These are phyloP conservation scores for Caenorhabditis macrosperma DNA, from an alignment of 2,888 invertebrate genomes.

Conservation along the genomic window DNA sequence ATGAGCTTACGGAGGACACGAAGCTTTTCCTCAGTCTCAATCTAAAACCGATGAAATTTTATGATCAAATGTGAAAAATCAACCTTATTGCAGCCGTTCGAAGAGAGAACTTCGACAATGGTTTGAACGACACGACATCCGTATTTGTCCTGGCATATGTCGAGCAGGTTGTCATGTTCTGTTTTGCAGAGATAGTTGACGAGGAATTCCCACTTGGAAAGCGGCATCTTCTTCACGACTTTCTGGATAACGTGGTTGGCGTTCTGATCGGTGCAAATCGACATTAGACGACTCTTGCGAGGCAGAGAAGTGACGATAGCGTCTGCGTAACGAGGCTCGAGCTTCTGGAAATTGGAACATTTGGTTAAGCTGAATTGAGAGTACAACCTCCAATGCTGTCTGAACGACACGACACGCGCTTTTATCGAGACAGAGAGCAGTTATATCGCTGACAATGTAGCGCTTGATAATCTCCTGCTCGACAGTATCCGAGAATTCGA, in stretches of 20 bases:
- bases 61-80: no score
- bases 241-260: conserved; percentile 73
- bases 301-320: background rate
- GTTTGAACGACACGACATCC: conserved; percentile 71
- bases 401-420: conserved; percentile 75
- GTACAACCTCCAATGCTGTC: conserved; percentile 56
- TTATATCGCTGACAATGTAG: conserved; percentile 40
- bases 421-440: conserved; percentile 69
- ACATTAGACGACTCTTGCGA: conserved; percentile 24
- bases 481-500: conserved; percentile 64
- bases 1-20: no score
- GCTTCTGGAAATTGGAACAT: conserved; percentile 42
- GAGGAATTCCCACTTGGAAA: conserved; percentile 49
- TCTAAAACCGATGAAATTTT: no score
- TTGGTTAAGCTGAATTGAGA: no score
- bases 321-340: no score
- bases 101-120: conserved; percentile 64
- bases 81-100: no score
- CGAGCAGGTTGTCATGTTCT: conserved; percentile 50
- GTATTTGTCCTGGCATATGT: conserved; percentile 68
- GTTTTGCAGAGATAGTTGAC: conserved; percentile 37
- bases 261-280: conserved; percentile 69
- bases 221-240: conserved; percentile 44
- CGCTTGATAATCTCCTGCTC: conserved; percentile 35
- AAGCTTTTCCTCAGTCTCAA: no score